Conservation (phyloP, 2,888 invertebrate genomes). For the Hylaea fasciaria region DNA sequence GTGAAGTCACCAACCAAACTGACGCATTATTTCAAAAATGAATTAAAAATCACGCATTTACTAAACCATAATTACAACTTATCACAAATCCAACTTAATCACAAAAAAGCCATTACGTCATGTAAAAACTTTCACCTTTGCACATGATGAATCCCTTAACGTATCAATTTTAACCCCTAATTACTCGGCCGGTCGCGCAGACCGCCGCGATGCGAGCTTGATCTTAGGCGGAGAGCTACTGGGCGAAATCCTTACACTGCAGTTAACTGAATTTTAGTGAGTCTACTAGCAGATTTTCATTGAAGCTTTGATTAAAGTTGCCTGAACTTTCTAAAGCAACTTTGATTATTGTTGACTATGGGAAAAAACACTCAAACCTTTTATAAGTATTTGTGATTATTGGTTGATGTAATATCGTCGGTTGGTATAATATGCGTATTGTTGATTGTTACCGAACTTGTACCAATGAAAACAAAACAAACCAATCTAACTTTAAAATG, state of each 20-base stretch:
- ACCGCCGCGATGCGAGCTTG: conserved; percentile 55
- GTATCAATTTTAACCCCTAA: conserved; percentile 77
- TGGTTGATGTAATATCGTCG: no score
- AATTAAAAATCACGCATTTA: conserved; percentile 17
- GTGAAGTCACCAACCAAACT: conserved; percentile 11
- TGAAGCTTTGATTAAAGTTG: no score
- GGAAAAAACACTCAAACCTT: no score
- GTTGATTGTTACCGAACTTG: no score
- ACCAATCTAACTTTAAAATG: no score
- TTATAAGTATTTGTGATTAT: no score
- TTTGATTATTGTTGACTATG: no score
- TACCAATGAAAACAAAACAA: no score
- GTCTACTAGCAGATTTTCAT: no score
- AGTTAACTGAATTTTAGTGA: background rate
- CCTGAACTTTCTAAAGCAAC: no score
- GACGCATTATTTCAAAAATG: conserved; percentile 18
- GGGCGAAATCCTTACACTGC: background rate
- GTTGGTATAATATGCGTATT: no score
- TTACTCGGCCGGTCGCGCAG: conserved; percentile 54
- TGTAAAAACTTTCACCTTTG: conserved; percentile 47
- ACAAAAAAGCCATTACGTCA: conserved; percentile 38
- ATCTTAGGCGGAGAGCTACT: conserved; percentile 8
- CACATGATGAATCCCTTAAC: conserved; percentile 58
- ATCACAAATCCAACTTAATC: conserved; percentile 28
- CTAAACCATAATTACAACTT: conserved; percentile 36